Base-by-base conservation (phyloP, 2,113 vertebrate species). In the Xenopus laevis region DNA sequence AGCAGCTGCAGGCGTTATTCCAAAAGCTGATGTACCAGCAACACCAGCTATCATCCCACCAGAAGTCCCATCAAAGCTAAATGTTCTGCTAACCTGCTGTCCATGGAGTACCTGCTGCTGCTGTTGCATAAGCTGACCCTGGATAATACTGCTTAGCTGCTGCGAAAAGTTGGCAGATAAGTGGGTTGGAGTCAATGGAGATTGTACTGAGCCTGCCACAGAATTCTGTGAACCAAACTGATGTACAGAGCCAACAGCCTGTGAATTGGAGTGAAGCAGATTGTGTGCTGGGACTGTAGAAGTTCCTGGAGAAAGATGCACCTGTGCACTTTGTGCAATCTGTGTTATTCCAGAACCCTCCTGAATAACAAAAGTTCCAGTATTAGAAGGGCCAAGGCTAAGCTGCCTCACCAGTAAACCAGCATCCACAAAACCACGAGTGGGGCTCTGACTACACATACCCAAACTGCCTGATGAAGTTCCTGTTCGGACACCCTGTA, bases 121-220 rank as follows among this genome's bases (percentile, higher is more conserved):
- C 58, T 94, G 92, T 4, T 87, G 86, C 78, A 91, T 92, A 45
- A 95, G 83, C 6, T 94, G 93, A 61, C 92, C 94, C 83, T 97
- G 92, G 79, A 97, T 95, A 79, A 97, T 96, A 83, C 94, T 96
- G 88, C 95, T 94, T 79, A 96, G 95, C 13, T 97, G 95, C 17
- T 94, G 93, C 4, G 95, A 93, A 86, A 97, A 84, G 85, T 89
- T 96, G 60, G 93, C 93, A 0, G 95, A 95, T 69, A 97, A 94
- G 68, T 96, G 95, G 65, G 92, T 89, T 0, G 95, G 88, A 81
- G 92, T 95, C 21, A 91, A 85, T 78, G 96, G 66, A 7, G 90
- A 88, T 0, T 93, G 83, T 44, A 94, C 74, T 30, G 92, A 86
- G 0, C 89, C 88, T 7, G 93, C 87, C 10, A 89, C 93, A 0